phyloP scores from a whole-genome alignment of 1,140 invertebrate genomes.

The Caenorhabditis briggsae region DNA sequence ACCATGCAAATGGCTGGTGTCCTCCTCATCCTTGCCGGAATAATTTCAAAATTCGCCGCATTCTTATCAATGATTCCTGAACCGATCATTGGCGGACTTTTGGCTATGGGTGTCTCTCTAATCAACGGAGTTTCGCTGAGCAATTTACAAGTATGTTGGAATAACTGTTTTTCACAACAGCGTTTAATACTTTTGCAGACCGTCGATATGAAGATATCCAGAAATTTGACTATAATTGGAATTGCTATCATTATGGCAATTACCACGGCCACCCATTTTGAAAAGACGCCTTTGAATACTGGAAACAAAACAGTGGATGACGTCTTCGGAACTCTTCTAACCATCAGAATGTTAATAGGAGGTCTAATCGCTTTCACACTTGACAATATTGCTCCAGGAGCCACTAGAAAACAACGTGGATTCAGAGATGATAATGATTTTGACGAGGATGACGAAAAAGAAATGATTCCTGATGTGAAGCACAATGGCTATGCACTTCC shows the following conservation, averaged over 20 bases:
- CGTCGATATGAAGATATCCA: conserved; percentile 62
- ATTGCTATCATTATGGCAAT: conserved; percentile 57
- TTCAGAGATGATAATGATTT: background rate
- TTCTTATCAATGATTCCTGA: conserved; percentile 63
- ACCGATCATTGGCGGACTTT: conserved; percentile 64
- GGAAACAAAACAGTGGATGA: conserved; percentile 55
- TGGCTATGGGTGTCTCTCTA: conserved; percentile 63
- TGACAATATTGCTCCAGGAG: conserved; percentile 53
- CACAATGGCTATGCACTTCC: conserved; percentile 24
- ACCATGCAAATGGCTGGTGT: conserved; percentile 66
- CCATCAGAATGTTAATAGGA: conserved; percentile 57
- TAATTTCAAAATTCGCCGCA: conserved; percentile 64
- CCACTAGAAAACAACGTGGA: background rate
- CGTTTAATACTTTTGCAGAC: conserved; percentile 5
- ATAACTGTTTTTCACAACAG: background rate
- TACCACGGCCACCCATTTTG: conserved; percentile 59
- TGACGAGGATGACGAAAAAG: background rate
- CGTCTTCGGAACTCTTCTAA: conserved; percentile 55
- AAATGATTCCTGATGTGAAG: background rate
- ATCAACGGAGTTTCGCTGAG: conserved; percentile 61
- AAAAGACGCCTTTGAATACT: conserved; percentile 62
- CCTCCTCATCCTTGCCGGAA: conserved; percentile 60
- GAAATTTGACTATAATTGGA: conserved; percentile 65
- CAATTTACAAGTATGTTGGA: conserved; percentile 60
- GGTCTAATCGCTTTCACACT: conserved; percentile 52